Conservation (phyloP, 2,113 vertebrate genomes). For the Vulpes ferrilata region DNA sequence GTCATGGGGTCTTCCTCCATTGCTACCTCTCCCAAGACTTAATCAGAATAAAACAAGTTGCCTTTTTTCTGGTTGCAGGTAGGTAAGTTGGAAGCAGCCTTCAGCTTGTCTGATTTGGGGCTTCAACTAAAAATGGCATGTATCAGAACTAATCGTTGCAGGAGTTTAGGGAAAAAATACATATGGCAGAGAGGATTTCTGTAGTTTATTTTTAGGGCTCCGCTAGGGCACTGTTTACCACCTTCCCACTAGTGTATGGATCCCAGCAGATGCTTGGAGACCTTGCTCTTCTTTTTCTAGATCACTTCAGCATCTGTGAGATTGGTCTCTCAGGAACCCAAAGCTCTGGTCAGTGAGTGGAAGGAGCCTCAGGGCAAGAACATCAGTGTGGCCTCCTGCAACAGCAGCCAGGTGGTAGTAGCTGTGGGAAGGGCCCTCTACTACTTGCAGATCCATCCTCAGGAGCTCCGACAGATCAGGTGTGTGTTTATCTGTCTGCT, state of each 20-base stretch:
- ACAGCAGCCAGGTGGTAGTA: constrained; percentile 97
- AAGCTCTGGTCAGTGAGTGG: constrained; percentile 97
- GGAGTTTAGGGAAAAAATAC: neutral
- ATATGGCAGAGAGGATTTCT: neutral
- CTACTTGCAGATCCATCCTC: constrained; percentile 96
- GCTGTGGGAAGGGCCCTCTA: constrained; percentile 97
- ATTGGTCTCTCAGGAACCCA: constrained; percentile 96
- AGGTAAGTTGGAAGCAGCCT: neutral
- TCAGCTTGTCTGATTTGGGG: neutral
- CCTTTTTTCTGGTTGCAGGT: neutral
- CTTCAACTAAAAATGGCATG: neutral
- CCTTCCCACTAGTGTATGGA: neutral
- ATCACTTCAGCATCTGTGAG: constrained; percentile 98
- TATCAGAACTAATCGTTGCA: neutral
- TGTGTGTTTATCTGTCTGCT: constrained; percentile 57
- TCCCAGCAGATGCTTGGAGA: neutral
- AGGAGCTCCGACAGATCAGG: constrained; percentile 98
- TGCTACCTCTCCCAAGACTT: neutral
- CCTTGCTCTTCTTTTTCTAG: constrained; percentile 82
- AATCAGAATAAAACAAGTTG: neutral
- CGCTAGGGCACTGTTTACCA: too few species aligned
- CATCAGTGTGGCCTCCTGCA: constrained; percentile 98
- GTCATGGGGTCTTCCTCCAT: neutral
- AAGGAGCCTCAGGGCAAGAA: constrained; percentile 98
- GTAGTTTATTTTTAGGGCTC: neutral